Evolutionary conservation across 1,140 invertebrate genomes (phyloP).

Genomic region (Nautilus pompilius): DNA sequence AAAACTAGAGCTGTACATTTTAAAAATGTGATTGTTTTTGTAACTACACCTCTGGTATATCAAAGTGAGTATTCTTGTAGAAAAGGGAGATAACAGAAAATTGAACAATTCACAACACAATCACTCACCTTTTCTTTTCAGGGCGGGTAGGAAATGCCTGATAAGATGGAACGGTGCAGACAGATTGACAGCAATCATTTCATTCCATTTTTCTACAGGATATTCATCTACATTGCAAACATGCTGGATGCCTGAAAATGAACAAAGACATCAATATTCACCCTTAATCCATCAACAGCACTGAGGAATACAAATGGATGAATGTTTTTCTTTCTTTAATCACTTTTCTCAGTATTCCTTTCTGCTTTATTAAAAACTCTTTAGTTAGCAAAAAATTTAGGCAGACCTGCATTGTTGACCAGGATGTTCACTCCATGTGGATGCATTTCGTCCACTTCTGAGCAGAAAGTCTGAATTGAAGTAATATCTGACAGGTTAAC

Average conservation of each 20-base stretch:
- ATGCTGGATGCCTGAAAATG: slow-evolving; percentile 29
- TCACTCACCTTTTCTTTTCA: slow-evolving; percentile 36
- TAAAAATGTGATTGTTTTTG: no score
- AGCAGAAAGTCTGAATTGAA: slow-evolving; percentile 18
- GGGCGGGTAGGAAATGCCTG: slow-evolving; percentile 35
- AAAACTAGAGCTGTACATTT: no score
- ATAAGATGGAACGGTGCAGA: slow-evolving; percentile 42
- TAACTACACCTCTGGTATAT: no score
- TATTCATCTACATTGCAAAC: slow-evolving; percentile 39
- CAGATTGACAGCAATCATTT: slow-evolving; percentile 39
- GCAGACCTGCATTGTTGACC: slow-evolving; percentile 40
- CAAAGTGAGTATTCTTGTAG: no score
- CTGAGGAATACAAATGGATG: background rate
- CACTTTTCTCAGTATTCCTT: background rate
- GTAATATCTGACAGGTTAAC: slow-evolving; percentile 20
- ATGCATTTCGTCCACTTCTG: slow-evolving; percentile 16
- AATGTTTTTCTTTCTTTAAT: background rate
- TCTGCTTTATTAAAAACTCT: no score
- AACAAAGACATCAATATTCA: background rate
- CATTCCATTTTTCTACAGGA: slow-evolving; percentile 42
- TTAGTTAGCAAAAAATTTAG: background rate
- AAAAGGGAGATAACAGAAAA: no score
- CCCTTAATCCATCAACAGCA: background rate
- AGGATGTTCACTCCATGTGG: slow-evolving; percentile 37
- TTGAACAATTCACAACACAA: no score